phyloP scores from a whole-genome alignment of 2,113 vertebrate species.

The Geothlypis trichas region DNA sequence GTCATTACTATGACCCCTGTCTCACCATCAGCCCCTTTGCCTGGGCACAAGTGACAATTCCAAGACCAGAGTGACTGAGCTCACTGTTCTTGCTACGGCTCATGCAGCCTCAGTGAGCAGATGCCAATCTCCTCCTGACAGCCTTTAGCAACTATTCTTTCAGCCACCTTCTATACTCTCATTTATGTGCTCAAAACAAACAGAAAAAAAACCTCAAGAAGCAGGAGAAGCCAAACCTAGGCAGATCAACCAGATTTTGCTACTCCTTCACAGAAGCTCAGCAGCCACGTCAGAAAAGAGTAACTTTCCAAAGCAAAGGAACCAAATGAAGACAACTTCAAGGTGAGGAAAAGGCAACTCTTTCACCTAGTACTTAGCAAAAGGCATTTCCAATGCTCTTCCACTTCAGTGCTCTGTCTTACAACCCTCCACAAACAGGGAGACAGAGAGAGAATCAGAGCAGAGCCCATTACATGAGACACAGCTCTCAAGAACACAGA shows the following conservation, averaged over 20 bases:
- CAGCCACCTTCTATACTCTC: background rate
- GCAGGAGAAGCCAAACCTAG: background rate
- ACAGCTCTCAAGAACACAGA: background rate
- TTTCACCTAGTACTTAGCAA: background rate
- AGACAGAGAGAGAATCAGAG: background rate
- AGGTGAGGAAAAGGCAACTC: background rate
- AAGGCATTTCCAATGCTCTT: background rate
- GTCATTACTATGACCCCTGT: background rate
- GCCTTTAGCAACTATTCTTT: background rate
- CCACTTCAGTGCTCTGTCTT: background rate
- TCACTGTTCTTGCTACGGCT: fast-evolving
- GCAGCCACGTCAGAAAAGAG: fast-evolving
- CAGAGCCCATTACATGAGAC: background rate
- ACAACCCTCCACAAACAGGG: background rate
- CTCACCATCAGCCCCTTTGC: background rate
- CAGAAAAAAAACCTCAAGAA: background rate
- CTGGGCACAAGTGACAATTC: background rate
- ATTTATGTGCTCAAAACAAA: background rate
- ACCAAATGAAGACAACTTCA: background rate
- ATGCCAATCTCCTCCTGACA: background rate
- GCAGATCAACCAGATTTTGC: background rate
- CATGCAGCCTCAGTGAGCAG: background rate
- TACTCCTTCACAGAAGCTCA: background rate
- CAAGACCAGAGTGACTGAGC: background rate
- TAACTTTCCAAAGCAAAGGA: background rate